These are phyloP conservation scores for Psittacula echo DNA, from an alignment of 2,797 vertebrate species.

Conservation along the genomic window DNA sequence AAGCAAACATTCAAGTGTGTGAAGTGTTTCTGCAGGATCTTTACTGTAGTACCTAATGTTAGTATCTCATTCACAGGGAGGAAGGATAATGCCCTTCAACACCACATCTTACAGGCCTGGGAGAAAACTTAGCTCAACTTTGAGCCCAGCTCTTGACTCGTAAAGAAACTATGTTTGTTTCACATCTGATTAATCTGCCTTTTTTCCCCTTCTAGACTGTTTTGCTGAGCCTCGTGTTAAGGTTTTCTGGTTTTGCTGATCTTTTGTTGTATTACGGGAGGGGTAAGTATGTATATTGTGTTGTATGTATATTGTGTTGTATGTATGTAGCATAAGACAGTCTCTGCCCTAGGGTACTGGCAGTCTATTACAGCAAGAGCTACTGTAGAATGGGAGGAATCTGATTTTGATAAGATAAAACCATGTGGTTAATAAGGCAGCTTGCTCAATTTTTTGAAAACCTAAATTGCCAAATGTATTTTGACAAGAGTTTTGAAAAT, in stretches of 20 bases:
- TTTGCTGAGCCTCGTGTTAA: background rate
- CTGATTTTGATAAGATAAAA: background rate
- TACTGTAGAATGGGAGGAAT: conserved; percentile 12
- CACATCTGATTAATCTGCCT: background rate
- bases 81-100: background rate
- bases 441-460: conserved; percentile 31
- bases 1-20: background rate
- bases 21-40: background rate
- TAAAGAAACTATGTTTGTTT: background rate
- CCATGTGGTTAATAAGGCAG: conserved; percentile 32
- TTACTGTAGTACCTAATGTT: background rate
- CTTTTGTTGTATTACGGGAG: background rate
- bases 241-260: background rate
- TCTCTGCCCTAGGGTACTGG: background rate
- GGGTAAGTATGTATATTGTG: background rate
- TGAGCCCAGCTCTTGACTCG: background rate
- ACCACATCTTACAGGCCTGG: background rate
- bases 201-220: background rate
- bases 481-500: conserved; percentile 47
- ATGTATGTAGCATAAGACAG: background rate
- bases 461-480: conserved; percentile 49
- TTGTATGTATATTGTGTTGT: background rate
- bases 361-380: background rate
- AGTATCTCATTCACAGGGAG: background rate
- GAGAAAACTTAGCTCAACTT: background rate